Conservation (phyloP, 1,140 invertebrate genomes). For the Diabrotica virgifera region DNA sequence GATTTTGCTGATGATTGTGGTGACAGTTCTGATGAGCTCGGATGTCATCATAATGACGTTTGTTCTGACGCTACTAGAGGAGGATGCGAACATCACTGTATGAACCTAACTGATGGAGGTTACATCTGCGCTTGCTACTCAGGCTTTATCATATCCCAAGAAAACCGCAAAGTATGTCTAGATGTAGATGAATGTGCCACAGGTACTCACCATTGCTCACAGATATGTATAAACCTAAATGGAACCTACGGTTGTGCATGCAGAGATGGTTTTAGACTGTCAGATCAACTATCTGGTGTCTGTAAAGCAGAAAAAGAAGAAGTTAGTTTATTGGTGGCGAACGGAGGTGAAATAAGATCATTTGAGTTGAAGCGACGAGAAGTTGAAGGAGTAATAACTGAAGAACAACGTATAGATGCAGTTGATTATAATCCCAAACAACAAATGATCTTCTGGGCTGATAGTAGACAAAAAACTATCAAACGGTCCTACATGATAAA, state of each 20-base stretch:
- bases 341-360: slow-evolving; percentile 83
- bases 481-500: slow-evolving; percentile 88
- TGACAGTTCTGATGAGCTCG: slow-evolving; percentile 84
- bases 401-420: slow-evolving; percentile 83
- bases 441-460: slow-evolving; percentile 91
- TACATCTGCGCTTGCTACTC: slow-evolving; percentile 86
- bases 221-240: slow-evolving; percentile 89
- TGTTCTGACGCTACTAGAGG: slow-evolving; percentile 74
- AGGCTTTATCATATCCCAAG: slow-evolving; percentile 77
- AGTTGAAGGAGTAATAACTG: slow-evolving; percentile 71
- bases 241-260: slow-evolving; percentile 89
- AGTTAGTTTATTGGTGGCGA: slow-evolving; percentile 66
- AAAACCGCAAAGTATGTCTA: slow-evolving; percentile 73
- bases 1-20: slow-evolving; percentile 80
- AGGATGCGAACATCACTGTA: slow-evolving; percentile 92
- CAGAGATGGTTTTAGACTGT: slow-evolving; percentile 73
- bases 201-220: slow-evolving; percentile 84
- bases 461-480: slow-evolving; percentile 84
- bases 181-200: slow-evolving; percentile 90
- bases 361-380: slow-evolving; percentile 64
- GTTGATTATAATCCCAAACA: slow-evolving; percentile 80
- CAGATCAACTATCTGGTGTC: slow-evolving; percentile 75
- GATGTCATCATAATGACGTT: slow-evolving; percentile 76
- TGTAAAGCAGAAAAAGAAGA: slow-evolving; percentile 69
- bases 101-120: slow-evolving; percentile 76